Conservation (phyloP, 92 coral and sea anemone species). For the Parazoanthus darwini region DNA sequence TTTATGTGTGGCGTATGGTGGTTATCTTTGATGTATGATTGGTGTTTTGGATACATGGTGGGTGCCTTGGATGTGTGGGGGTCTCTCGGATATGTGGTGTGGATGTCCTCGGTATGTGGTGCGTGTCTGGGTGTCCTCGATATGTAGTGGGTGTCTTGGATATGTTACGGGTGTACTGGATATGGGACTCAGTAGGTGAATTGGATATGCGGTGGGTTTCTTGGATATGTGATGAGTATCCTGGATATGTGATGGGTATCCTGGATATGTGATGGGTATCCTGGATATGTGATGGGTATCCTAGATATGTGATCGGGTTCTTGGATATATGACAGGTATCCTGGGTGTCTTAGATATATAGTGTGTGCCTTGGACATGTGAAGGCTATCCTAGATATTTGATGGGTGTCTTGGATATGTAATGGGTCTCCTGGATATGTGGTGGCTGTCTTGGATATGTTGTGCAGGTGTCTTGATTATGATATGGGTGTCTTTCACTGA, state of each 20-base stretch:
- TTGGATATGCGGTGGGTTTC: constrained; percentile 75
- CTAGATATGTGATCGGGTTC: background rate
- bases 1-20: no score
- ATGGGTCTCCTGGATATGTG: background rate
- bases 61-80: background rate
- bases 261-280: constrained; percentile 35
- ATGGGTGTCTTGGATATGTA: constrained; percentile 45
- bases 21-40: no score
- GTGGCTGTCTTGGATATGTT: constrained; percentile 32
- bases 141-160: background rate
- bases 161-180: no score
- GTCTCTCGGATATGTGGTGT: background rate
- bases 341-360: no score
- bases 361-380: constrained; percentile 61
- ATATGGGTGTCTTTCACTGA: background rate
- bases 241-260: background rate
- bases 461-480: background rate
- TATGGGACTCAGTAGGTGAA: no score
- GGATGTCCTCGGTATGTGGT: constrained; percentile 54
- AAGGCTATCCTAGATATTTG: constrained; percentile 80
- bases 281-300: background rate
- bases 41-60: constrained; percentile 13
- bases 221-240: background rate
- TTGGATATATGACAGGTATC: constrained; percentile 56
- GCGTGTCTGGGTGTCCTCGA: constrained; percentile 31